Evolutionary conservation across 2,888 invertebrate genomes (phyloP).

Genomic region (Chelonus formosanus): DNA sequence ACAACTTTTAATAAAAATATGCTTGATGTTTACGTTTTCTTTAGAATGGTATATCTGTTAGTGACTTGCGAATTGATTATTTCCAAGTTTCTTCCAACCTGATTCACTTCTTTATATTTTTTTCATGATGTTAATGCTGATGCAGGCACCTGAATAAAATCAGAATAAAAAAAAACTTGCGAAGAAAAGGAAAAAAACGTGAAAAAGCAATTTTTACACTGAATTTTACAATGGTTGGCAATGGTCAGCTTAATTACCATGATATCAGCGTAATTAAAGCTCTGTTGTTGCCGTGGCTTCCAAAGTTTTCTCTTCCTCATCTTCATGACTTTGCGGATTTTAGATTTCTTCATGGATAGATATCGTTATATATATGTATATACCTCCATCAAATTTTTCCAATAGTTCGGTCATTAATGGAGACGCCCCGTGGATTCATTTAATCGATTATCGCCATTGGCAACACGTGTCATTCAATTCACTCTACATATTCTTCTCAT

Average conservation of each 20-base stretch:
- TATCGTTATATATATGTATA: background rate
- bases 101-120: background rate
- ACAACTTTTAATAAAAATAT: background rate
- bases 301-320: constrained; percentile 18
- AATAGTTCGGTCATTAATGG: background rate
- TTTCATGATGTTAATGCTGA: background rate
- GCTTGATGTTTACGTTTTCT: too few species aligned
- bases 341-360: background rate
- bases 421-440: constrained; percentile 5
- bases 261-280: constrained; percentile 63
- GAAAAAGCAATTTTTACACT: constrained; percentile 20
- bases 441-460: background rate
- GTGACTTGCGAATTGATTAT: constrained; percentile 6
- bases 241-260: constrained; percentile 63
- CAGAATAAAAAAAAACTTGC: background rate
- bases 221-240: constrained; percentile 55
- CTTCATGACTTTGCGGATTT: constrained; percentile 19
- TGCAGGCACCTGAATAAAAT: constrained; percentile 5
- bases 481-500: too few species aligned
- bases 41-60: too few species aligned
- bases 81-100: background rate
- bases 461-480: too few species aligned
- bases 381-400: background rate
- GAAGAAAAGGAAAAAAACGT: background rate
- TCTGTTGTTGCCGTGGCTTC: constrained; percentile 49